Evolutionary conservation across 2,888 invertebrate species (phyloP).

Genomic region (Noctua comes): DNA sequence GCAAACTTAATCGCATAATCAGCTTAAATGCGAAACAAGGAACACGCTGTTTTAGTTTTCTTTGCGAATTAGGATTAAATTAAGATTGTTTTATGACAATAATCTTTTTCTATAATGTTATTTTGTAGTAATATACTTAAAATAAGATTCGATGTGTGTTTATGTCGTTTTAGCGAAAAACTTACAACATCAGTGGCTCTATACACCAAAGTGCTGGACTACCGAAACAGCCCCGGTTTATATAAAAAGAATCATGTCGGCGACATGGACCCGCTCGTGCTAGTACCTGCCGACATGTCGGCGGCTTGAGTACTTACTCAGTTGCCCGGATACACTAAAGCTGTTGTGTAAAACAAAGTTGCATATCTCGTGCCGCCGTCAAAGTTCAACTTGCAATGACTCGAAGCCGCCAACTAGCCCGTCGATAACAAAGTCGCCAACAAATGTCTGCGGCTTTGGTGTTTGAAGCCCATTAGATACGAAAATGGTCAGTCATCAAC

Average conservation of each 20-base stretch:
- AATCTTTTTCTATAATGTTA: background rate
- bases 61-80: conserved; percentile 23
- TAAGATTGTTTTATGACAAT: conserved; percentile 13
- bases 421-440: background rate
- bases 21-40: conserved; percentile 39
- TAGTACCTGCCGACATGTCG: background rate
- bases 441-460: background rate
- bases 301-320: background rate
- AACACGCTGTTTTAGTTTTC: conserved; percentile 38
- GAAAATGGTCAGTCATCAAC: background rate
- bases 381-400: background rate
- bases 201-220: background rate
- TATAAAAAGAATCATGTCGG: background rate
- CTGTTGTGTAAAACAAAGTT: background rate
- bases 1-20: conserved; percentile 54
- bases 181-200: background rate
- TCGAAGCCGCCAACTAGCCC: background rate
- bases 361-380: background rate
- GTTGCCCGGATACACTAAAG: background rate
- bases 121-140: background rate
- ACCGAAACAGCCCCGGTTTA: background rate
- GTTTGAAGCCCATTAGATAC: background rate
- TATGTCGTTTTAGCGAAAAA: background rate
- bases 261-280: background rate
- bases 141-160: background rate